Evolutionary conservation across 2,113 vertebrate genomes (phyloP), one percentile per base, ranked within the genome.

Genomic region (Sialia sialis): DNA sequence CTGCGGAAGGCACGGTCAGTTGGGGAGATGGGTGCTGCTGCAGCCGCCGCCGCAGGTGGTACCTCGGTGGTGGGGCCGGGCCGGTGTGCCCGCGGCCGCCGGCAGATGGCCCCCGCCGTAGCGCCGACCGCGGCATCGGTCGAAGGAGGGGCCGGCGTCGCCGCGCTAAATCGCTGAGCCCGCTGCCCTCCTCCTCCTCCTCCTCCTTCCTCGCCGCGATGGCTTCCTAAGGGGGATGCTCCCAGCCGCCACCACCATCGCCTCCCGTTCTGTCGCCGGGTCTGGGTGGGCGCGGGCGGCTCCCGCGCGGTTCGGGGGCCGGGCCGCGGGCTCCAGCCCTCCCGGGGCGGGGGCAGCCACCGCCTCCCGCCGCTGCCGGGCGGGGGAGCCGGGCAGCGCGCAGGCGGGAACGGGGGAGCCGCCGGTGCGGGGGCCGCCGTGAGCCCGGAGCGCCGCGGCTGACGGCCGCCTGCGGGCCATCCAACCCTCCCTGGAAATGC

Each of bases 31-130:
- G 26, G 8, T 15, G 21, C 38, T 3, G 44, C 63, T 22, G 63
- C 44, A 16, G 62, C 66, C 3, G 44, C 41, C 17, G 13, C 60
- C 60, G 23, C 38, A 59, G 77, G 77, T 25, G 86, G 27, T 38
- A 7, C 43, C 27, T 11, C 7, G 26, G 41, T 1, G 67, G 41
- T 5, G 60, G 34, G 21, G 58, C 32, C 43, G 54, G 30, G 43
- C 51, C 29, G 36, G 32, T 15, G 8, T 2, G 11, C 19, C 32
- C 10, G 56, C 20, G 11, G 76, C 55, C 27, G 85, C 97, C 98
- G 19, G 58, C 76, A 89, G 86, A 67, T 94, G 98, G 98, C 97
- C n/a, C 96, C 84, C 93, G 66, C 76, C 56, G 60, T 94, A 29
- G 91, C 72, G 74, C 34, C 52, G 8, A 16, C 1, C 16, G 73